These are phyloP conservation scores for Chaetophractus vellerosus DNA, from an alignment of 2,797 vertebrate genomes.

Conservation along the genomic window DNA sequence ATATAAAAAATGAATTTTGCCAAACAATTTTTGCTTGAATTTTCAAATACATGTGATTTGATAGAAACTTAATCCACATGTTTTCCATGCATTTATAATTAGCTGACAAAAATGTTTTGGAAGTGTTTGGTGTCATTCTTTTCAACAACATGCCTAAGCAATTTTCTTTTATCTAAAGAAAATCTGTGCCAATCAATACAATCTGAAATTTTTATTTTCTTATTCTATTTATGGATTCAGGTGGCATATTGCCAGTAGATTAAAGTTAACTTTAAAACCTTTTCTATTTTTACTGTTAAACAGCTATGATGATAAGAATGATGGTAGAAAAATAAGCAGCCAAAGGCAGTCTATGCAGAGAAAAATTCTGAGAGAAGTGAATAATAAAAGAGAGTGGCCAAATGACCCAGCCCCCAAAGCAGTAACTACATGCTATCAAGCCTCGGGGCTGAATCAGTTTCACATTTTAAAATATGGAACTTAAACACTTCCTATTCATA, in stretches of 20 bases:
- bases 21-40: conserved; percentile 58
- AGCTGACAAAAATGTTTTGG: conserved; percentile 74
- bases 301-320: neutral
- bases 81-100: conserved; percentile 73
- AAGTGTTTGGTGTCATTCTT: conserved; percentile 62
- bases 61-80: conserved; percentile 78
- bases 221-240: conserved; percentile 36
- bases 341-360: neutral
- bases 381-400: neutral
- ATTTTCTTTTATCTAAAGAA: conserved; percentile 61
- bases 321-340: neutral
- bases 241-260: neutral
- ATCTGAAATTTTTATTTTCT: conserved; percentile 40
- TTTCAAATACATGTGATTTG: conserved; percentile 68
- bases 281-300: neutral
- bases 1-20: conserved; percentile 67
- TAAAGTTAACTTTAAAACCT: neutral
- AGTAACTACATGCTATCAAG: neutral
- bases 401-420: neutral
- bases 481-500: neutral
- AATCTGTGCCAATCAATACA: neutral
- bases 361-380: neutral
- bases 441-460: neutral
- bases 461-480: neutral
- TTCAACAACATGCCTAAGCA: conserved; percentile 55